Percentiles rank a stretch among this genome's conserved stretches.
Evolutionary conservation across 2,797 vertebrate species (phyloP).

Genomic region (Hypotaenidia okinawae): DNA sequence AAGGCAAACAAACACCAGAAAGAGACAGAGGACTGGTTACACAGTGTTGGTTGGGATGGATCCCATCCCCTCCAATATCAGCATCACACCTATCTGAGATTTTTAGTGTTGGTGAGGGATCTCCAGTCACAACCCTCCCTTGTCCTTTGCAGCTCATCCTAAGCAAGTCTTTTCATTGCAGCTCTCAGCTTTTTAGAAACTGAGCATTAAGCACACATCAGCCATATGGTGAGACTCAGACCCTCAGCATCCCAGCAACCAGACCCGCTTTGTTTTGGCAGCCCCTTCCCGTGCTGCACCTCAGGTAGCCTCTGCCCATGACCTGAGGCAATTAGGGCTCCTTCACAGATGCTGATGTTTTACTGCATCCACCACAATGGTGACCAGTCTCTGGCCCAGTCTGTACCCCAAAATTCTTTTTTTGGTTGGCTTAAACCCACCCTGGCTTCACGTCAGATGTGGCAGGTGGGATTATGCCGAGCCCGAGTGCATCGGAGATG

Average conservation of each 20-base stretch:
- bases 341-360: neutral
- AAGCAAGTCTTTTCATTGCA: neutral
- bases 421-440: neutral
- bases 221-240: neutral
- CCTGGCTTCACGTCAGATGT: neutral
- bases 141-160: neutral
- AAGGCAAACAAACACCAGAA: neutral
- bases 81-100: neutral
- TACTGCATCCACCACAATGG: neutral
- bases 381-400: neutral
- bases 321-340: neutral
- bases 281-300: neutral
- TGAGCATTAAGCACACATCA: accelerated
- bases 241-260: accelerated
- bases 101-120: neutral
- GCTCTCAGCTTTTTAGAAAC: neutral
- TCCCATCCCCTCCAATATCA: too few relatives aligned
- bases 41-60: neutral
- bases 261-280: neutral
- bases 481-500: neutral
- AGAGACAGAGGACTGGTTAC: neutral
- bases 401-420: neutral
- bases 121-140: neutral
- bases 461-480: neutral
- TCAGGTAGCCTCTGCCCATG: neutral